Conservation (phyloP, 2,797 vertebrate species). For the Xerus rutilus region DNA sequence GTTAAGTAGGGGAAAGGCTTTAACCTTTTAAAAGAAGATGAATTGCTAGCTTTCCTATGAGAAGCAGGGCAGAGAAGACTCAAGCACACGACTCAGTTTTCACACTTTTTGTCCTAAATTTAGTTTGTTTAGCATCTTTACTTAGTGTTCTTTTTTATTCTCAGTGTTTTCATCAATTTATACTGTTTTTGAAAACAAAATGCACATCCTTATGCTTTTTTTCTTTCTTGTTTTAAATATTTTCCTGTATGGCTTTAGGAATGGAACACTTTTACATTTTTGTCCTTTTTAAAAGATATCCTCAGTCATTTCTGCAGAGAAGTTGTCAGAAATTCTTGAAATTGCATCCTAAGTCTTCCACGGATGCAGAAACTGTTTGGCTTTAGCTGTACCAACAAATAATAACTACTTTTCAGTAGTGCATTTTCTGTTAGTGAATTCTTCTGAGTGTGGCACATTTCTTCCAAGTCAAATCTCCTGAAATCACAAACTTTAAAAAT, state of each 20-base stretch:
- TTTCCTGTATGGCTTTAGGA: constrained; percentile 14
- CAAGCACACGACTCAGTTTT: not conserved
- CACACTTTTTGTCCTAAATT: constrained; percentile 31
- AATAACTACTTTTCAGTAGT: constrained; percentile 21
- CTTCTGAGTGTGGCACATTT: constrained; percentile 64
- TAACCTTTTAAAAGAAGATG: not conserved
- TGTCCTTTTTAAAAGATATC: constrained; percentile 43
- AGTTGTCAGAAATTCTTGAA: constrained; percentile 29
- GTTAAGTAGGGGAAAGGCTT: not conserved
- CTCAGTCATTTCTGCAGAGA: not conserved
- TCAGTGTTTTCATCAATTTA: not conserved
- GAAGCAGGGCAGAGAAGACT: not conserved
- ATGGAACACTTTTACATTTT: not conserved
- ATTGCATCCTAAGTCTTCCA: not conserved
- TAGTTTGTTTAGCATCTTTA: not conserved
- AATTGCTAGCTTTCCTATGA: not conserved
- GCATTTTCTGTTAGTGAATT: constrained; percentile 67
- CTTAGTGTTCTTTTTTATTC: not conserved
- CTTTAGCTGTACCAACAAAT: constrained; percentile 48
- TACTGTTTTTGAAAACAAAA: not conserved
- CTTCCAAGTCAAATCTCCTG: constrained; percentile 75
- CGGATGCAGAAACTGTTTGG: not conserved
- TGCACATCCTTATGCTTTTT: not conserved
- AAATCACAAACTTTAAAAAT: constrained; percentile 81
- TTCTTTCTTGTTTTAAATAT: not conserved